Conservation (phyloP, 2,797 vertebrate species). For the Chiloscyllium punctatum region DNA sequence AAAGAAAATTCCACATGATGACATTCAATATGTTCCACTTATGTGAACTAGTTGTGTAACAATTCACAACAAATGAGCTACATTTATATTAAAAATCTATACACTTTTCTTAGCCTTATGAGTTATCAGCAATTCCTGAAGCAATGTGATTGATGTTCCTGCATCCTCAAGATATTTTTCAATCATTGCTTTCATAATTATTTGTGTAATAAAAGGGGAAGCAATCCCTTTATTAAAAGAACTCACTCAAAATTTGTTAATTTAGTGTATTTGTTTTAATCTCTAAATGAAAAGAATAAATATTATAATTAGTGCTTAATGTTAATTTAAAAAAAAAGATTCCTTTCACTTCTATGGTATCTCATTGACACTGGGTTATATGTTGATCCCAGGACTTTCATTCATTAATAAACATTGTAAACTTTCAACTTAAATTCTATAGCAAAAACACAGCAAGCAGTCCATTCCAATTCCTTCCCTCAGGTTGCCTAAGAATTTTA, state of each 20-base stretch:
- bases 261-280: neutral
- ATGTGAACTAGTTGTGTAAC: neutral
- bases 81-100: neutral
- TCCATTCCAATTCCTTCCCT: neutral
- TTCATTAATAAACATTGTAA: neutral
- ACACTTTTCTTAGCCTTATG: neutral
- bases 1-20: neutral
- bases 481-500: neutral
- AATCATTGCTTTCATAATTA: neutral
- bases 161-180: neutral
- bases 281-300: neutral
- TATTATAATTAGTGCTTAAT: neutral
- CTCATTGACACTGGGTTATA: neutral
- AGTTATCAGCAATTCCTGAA: neutral
- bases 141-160: neutral
- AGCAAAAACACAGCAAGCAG: neutral
- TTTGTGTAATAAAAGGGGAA: neutral
- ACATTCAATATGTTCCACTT: neutral
- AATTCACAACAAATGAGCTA: neutral
- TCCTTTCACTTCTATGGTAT: neutral
- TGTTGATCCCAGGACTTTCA: neutral
- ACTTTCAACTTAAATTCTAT: neutral
- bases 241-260: neutral
- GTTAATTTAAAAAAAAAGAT: neutral
- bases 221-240: neutral